These are phyloP conservation scores for Thermophis baileyi DNA, from an alignment of 2,113 vertebrate species.

Conservation along the genomic window DNA sequence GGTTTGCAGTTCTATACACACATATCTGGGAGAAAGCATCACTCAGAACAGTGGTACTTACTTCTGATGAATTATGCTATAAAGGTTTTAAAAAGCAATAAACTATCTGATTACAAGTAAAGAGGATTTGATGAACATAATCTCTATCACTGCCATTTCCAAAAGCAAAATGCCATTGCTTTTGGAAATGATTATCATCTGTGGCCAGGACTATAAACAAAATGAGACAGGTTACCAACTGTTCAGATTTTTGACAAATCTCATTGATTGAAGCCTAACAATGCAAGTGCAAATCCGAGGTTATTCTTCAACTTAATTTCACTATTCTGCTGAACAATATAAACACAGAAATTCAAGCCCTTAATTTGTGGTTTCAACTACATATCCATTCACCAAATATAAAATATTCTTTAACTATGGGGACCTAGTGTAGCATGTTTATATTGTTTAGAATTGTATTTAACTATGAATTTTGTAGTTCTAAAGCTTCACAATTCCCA, in stretches of 20 bases:
- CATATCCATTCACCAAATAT: not conserved
- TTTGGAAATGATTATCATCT: too few relatives aligned
- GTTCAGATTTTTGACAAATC: not conserved
- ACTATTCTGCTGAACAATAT: not conserved
- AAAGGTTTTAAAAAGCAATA: not conserved
- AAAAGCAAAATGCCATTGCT: too few relatives aligned
- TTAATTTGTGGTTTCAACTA: not conserved
- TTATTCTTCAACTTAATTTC: not conserved
- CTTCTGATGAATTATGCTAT: not conserved
- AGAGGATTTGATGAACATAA: not conserved
- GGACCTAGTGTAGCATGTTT: not conserved
- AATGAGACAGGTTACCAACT: not conserved
- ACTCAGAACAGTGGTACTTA: not conserved
- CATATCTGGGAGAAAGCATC: not conserved
- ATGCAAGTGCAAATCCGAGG: not conserved
- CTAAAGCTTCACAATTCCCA: not conserved
- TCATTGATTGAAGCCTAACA: not conserved
- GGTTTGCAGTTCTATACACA: not conserved
- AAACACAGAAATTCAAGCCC: not conserved
- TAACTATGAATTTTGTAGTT: not conserved
- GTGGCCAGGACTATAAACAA: not conserved
- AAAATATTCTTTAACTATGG: not conserved
- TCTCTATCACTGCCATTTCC: not conserved
- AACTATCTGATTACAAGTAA: constrained; percentile 17
- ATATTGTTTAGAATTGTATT: not conserved